phyloP scores from a whole-genome alignment of 2,888 invertebrate species.

The Drosophila affinis region DNA sequence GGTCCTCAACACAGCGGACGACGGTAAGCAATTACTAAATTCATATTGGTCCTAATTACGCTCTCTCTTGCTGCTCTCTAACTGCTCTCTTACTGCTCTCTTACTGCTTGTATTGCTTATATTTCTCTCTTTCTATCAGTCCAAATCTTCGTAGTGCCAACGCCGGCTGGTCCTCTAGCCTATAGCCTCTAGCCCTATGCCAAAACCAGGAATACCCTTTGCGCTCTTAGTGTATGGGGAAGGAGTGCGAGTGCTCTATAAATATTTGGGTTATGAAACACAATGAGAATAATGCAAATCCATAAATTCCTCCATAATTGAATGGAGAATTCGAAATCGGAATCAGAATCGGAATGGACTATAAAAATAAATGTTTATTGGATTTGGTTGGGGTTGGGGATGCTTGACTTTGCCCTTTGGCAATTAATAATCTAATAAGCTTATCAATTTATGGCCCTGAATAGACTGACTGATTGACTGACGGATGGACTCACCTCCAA shows the following conservation, averaged over 20 bases:
- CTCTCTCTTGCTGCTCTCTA: too few species aligned
- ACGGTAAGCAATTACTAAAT: too few species aligned
- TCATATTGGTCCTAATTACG: too few species aligned
- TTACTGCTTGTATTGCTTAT: too few species aligned
- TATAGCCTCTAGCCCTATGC: not conserved
- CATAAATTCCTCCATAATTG: conserved; percentile 45
- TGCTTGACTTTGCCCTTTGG: not conserved
- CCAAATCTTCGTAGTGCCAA: too few species aligned
- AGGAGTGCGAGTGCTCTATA: conserved; percentile 28
- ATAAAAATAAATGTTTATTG: conserved; percentile 38
- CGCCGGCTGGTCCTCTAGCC: too few species aligned
- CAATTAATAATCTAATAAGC: conserved; percentile 11
- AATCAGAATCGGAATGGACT: conserved; percentile 10
- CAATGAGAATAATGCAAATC: conserved; percentile 27
- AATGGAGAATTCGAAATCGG: conserved; percentile 29
- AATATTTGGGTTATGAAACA: conserved; percentile 40
- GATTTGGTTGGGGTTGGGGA: not conserved
- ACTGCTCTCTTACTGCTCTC: too few species aligned
- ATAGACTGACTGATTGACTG: not conserved
- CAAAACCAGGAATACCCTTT: not conserved
- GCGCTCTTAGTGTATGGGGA: conserved; percentile 12
- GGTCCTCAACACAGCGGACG: too few species aligned
- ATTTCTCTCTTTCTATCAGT: too few species aligned
- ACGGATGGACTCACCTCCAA: conserved; percentile 80
- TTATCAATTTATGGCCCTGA: not conserved